phyloP scores from a whole-genome alignment of 2,888 invertebrate genomes.

The Corbicula japonica region DNA sequence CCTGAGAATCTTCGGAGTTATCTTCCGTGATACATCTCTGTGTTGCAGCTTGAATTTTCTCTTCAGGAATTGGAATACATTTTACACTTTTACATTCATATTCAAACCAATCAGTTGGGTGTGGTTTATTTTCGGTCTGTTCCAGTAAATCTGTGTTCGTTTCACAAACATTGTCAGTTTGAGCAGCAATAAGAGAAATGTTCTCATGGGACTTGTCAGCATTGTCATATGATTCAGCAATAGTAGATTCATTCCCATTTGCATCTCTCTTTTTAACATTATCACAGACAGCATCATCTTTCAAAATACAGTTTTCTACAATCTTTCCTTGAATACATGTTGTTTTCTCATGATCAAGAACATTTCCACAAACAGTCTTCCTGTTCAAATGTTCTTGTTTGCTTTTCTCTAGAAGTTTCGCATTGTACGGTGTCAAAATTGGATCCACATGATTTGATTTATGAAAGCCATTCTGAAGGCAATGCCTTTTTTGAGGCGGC shows the following conservation, averaged over 20 bases:
- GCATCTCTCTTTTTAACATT: not conserved
- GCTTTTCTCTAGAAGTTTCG: constrained; percentile 56
- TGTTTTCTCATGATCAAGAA: not conserved
- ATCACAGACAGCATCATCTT: not conserved
- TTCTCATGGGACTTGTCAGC: no score
- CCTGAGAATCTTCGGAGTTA: not conserved
- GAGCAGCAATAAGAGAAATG: no score
- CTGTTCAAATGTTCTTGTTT: constrained; percentile 16
- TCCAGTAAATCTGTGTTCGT: no score
- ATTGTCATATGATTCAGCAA: no score
- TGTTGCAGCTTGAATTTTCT: constrained; percentile 6
- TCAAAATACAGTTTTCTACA: not conserved
- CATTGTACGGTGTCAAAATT: constrained; percentile 55
- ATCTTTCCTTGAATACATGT: not conserved
- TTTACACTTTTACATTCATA: constrained; percentile 49
- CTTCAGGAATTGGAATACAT: constrained; percentile 31
- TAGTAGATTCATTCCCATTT: no score
- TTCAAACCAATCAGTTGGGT: constrained; percentile 64
- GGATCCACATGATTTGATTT: no score
- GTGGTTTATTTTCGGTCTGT: no score
- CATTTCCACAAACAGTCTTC: no score
- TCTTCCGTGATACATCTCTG: not conserved
- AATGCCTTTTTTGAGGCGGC: constrained; percentile 40
- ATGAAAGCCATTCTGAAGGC: no score
- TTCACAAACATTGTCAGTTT: no score